Percentiles rank a stretch among this genome's conserved stretches.
Evolutionary conservation across 2,113 vertebrate species (phyloP).

Genomic region (Lepus americanus): DNA sequence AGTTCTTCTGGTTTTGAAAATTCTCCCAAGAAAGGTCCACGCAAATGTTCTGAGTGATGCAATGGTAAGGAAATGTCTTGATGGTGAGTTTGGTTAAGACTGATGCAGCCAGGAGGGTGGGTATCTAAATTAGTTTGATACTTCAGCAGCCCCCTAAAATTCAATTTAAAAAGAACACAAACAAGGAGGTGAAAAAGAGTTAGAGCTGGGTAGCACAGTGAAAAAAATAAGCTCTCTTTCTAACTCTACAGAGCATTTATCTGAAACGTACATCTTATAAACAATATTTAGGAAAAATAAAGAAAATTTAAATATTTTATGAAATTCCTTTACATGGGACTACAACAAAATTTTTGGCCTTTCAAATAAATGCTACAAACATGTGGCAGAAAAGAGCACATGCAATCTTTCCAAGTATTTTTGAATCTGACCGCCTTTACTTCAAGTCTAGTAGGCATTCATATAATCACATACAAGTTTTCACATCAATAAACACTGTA

Average conservation of each 20-base stretch:
- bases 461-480: neutral
- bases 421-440: conserved; percentile 6
- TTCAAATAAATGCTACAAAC: neutral
- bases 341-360: neutral
- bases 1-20: conserved; percentile 80
- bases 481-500: conserved; percentile 53
- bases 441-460: neutral
- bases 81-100: conserved; percentile 88
- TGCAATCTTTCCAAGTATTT: neutral
- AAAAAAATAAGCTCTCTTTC: conserved; percentile 49
- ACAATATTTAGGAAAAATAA: neutral
- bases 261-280: neutral
- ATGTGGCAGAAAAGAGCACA: neutral
- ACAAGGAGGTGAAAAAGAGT: neutral
- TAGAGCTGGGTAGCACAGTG: conserved; percentile 13
- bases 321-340: neutral
- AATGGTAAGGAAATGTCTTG: conserved; percentile 73
- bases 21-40: conserved; percentile 72
- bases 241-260: neutral
- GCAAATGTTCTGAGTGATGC: conserved; percentile 75
- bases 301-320: conserved; percentile 35
- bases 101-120: conserved; percentile 95
- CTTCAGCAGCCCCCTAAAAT: conserved; percentile 94
- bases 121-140: conserved; percentile 95
- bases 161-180: conserved; percentile 66